Conservation (phyloP, 1,140 invertebrate species). For the Capitella teleta region DNA sequence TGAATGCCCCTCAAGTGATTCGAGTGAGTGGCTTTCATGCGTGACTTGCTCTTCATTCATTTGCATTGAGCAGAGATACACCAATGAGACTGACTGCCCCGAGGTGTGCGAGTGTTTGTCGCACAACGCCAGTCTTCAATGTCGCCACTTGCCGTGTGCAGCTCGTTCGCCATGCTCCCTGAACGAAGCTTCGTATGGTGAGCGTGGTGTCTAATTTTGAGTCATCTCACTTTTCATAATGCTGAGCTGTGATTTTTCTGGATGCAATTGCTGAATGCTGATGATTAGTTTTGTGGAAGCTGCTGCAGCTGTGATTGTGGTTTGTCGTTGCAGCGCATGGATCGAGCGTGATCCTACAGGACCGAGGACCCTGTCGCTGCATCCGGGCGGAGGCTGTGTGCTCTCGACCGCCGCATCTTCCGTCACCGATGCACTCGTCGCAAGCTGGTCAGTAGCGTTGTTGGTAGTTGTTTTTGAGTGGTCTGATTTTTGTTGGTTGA, state of each 20-base stretch:
- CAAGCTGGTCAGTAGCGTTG: not conserved
- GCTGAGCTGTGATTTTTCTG: too few species aligned
- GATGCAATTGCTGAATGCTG: too few species aligned
- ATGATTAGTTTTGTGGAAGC: too few species aligned
- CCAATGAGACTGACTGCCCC: constrained; percentile 12
- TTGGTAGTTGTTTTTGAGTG: not conserved
- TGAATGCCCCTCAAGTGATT: not conserved
- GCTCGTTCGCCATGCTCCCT: too few species aligned
- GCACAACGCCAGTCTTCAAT: constrained; percentile 7
- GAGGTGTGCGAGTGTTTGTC: constrained; percentile 10
- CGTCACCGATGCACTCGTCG: not conserved
- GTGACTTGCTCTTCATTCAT: too few species aligned
- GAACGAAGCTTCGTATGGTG: too few species aligned
- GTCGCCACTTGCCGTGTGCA: constrained; percentile 7
- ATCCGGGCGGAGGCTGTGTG: constrained; percentile 10
- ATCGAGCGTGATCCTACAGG: not conserved
- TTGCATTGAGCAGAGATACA: constrained; percentile 8
- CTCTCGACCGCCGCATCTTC: not conserved
- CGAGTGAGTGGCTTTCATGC: too few species aligned
- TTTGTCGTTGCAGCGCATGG: constrained; percentile 2
- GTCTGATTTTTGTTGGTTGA: not conserved
- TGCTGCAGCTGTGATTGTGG: too few species aligned
- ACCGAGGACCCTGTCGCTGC: constrained; percentile 9
- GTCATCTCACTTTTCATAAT: too few species aligned
- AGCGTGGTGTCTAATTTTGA: too few species aligned